Evolutionary conservation across 1,140 invertebrate species (phyloP), one percentile per base, ranked within the genome.

Genomic region (Brachionus rubens): DNA sequence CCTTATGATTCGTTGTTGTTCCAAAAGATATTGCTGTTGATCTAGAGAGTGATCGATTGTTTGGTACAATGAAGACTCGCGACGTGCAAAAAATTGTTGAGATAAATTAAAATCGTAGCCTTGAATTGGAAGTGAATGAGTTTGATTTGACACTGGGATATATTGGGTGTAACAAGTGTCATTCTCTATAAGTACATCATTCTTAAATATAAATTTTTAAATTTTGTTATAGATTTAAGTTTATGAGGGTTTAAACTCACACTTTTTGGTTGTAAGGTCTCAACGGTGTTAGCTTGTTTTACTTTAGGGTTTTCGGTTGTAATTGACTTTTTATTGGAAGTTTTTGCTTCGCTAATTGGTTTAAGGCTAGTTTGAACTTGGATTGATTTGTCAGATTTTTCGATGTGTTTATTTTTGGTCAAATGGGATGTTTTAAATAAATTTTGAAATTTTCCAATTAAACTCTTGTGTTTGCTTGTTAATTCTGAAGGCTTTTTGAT

Each of bases 371-470:
- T n/a, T 0, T 3, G 10, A 14, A 26, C 21, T 40, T 24, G 12
- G 19, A 33, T 33, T 28, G 19, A 3, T 50, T 54, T 19, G 16
- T 72, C 46, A 16, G 10, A 30, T 50, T 72, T 59, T 59, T 12
- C 14, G 19, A 33, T 30, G 12, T 59, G 54, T n/a, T 36, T 59
- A 33, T 59, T 50, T 72, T 50, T 50, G 19, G 2, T 72, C 2
- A 10, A 5, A 50, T 54, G 16, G 2, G 68, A 48, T 40, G 68
- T 33, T 40, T 72, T 72, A 24, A 72, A 48, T 7, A 72, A 50
- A 30, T 54, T 72, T 6, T 72, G 68, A 50, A 72, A 72, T 72
- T 50, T 72, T 10, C 50, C 68, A 50, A 72, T 72, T 10, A 72
- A 24, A 16, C 68, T 50, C 40, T 72, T 72, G 16, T 72, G 46